These are phyloP conservation scores for Acrobasis repandana DNA, from an alignment of 2,888 invertebrate genomes.

Conservation along the genomic window DNA sequence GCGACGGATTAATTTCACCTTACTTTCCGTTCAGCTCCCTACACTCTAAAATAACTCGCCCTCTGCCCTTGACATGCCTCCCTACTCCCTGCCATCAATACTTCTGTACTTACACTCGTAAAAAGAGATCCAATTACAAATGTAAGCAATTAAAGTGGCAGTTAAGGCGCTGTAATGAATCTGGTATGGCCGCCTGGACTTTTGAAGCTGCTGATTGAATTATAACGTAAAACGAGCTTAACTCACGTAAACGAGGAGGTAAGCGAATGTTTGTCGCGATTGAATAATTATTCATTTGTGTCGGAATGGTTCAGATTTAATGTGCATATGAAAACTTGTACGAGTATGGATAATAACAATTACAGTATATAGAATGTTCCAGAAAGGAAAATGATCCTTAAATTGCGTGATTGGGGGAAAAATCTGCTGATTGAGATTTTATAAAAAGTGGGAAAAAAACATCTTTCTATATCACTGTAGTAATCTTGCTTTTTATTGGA, in stretches of 20 bases:
- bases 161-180: constrained; percentile 4
- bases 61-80: constrained; percentile 68
- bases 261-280: not conserved
- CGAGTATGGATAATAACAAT: no score
- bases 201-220: constrained; percentile 1
- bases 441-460: no score
- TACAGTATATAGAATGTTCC: no score
- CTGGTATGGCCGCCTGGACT: constrained; percentile 3
- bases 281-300: not conserved
- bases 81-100: constrained; percentile 62
- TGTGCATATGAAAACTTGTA: not conserved
- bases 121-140: constrained; percentile 24
- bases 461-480: no score
- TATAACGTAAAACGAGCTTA: not conserved
- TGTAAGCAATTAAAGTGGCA: constrained; percentile 14
- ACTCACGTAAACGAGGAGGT: not conserved
- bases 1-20: constrained; percentile 77
- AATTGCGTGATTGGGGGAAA: no score
- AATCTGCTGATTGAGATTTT: no score
- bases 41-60: constrained; percentile 61
- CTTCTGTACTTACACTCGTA: constrained; percentile 33
- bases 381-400: no score
- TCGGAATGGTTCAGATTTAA: not conserved
- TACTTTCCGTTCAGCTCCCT: constrained; percentile 68
- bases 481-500: not conserved